Evolutionary conservation across 2,888 invertebrate species (phyloP).

Genomic region (Ochropleura plecta): DNA sequence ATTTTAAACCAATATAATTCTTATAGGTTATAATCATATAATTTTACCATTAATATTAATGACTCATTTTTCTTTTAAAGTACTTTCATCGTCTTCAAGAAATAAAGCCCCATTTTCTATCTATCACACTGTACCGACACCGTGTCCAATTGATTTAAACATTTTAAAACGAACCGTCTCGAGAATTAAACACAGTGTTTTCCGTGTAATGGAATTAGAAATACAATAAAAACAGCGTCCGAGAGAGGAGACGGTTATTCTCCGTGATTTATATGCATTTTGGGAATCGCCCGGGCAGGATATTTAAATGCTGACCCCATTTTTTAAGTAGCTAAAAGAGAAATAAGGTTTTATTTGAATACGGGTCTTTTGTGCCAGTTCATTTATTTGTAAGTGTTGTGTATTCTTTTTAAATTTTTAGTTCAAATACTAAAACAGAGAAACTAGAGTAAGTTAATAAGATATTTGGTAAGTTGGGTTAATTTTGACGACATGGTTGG

Average conservation of each 20-base stretch:
- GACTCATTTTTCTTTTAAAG: constrained; percentile 20
- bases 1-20: background rate
- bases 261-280: constrained; percentile 79
- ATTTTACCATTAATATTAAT: background rate
- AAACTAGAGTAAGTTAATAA: no score
- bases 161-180: constrained; percentile 55
- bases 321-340: constrained; percentile 67
- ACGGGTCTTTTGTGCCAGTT: constrained; percentile 36
- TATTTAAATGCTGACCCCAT: constrained; percentile 78
- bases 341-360: constrained; percentile 68
- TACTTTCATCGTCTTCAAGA: constrained; percentile 10
- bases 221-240: constrained; percentile 75
- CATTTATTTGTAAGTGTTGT: constrained; percentile 16
- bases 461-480: no score
- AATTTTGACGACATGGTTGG: no score
- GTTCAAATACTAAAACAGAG: background rate
- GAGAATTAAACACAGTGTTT: constrained; percentile 58
- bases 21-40: no score
- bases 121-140: constrained; percentile 43
- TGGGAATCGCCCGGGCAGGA: constrained; percentile 71
- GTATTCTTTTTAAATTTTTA: constrained; percentile 8
- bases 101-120: constrained; percentile 52
- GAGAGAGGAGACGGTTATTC: constrained; percentile 73
- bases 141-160: constrained; percentile 56
- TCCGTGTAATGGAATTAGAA: constrained; percentile 67